Conservation (phyloP, 2,113 vertebrate species). For the Crotalus helleri region DNA sequence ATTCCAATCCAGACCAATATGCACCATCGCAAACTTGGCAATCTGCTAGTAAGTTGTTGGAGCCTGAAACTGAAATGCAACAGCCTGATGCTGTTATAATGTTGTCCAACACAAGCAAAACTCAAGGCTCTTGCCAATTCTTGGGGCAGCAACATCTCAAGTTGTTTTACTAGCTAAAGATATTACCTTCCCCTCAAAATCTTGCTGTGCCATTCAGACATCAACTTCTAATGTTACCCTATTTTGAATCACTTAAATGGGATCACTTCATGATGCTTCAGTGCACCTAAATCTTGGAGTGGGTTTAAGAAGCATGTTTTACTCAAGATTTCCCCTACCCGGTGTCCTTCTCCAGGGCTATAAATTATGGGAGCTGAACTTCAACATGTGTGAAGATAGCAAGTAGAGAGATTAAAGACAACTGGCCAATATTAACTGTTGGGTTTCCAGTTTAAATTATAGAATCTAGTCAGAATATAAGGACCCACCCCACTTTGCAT, state of each 20-base stretch:
- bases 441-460: not conserved
- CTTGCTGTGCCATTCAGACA: not conserved
- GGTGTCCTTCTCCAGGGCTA: not conserved
- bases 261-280: too few species aligned
- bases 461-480: not conserved
- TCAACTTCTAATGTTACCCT: not conserved
- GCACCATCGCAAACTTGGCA: not conserved
- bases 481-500: too few species aligned
- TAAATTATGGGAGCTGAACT: not conserved
- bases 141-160: not conserved
- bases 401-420: not conserved
- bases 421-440: not conserved
- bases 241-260: not conserved
- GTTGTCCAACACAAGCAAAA: not conserved
- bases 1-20: not conserved
- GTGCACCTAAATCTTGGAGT: not conserved
- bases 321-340: not conserved
- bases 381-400: not conserved
- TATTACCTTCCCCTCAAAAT: not conserved
- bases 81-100: not conserved
- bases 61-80: not conserved
- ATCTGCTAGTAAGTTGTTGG: not conserved
- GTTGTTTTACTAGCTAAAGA: not conserved
- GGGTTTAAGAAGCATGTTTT: not conserved
- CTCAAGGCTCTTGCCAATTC: not conserved